A percentile compares a stretch with the other conserved stretches of the same genome.
Conservation (phyloP, 2,888 invertebrate genomes). For the Nomada goodeniana region DNA sequence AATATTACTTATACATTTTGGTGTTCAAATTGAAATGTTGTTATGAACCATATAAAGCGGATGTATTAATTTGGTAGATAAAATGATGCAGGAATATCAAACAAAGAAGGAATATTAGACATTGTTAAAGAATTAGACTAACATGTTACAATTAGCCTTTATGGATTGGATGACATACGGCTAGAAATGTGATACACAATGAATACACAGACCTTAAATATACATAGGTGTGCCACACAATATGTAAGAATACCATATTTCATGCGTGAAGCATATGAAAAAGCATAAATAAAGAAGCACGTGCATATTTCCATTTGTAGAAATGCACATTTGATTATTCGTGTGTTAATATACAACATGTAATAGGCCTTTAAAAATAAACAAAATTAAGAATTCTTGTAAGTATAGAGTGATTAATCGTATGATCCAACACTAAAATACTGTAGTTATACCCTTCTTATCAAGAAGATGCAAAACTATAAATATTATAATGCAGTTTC, state of each 20-base stretch:
- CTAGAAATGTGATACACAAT: conserved; percentile 50
- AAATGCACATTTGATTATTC: conserved; percentile 10
- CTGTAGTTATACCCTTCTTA: background rate
- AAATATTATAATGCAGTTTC: background rate
- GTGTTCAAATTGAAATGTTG: background rate
- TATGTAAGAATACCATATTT: conserved; percentile 75
- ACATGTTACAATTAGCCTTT: conserved; percentile 31
- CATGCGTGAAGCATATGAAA: conserved; percentile 73
- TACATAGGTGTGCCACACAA: conserved; percentile 74
- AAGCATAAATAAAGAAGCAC: conserved; percentile 57
- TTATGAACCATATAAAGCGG: background rate
- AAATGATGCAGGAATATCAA: background rate
- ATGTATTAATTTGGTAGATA: conserved; percentile 13
- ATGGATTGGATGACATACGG: conserved; percentile 36
- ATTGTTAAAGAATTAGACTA: conserved; percentile 16
- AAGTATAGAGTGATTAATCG: background rate
- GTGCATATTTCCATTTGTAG: conserved; percentile 9
- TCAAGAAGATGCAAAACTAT: background rate
- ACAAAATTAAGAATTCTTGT: background rate
- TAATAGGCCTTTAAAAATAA: conserved; percentile 10
- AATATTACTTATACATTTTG: background rate
- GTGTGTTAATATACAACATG: conserved; percentile 28
- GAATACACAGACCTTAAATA: conserved; percentile 61
- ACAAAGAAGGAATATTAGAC: background rate
- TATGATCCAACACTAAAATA: background rate